A percentile compares a stretch with the other conserved stretches of the same genome.
Evolutionary conservation across 2,797 vertebrate genomes (phyloP).

Genomic region (Parauchenoglanis ngamensis): DNA sequence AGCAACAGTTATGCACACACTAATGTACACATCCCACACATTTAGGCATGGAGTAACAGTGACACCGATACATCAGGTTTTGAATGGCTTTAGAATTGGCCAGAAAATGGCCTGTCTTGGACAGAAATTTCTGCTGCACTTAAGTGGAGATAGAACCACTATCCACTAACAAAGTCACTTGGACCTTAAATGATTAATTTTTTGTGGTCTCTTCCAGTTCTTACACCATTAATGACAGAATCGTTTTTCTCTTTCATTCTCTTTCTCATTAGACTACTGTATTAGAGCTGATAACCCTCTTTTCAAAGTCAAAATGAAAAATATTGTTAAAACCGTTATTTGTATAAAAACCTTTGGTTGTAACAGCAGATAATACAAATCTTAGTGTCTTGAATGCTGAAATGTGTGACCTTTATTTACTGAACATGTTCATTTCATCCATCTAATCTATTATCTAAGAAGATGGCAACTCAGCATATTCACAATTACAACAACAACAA

Average conservation of each 20-base stretch:
- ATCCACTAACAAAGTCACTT: neutral
- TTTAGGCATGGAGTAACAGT: neutral
- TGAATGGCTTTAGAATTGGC: neutral
- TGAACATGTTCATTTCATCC: neutral
- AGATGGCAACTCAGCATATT: neutral
- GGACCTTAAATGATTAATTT: neutral
- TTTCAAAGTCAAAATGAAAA: neutral
- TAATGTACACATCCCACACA: neutral
- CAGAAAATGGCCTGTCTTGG: neutral
- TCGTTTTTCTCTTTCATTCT: neutral
- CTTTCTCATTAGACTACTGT: neutral
- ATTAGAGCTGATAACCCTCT: neutral
- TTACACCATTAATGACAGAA: neutral
- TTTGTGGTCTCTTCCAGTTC: neutral
- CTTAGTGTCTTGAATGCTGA: neutral
- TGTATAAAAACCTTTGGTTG: neutral
- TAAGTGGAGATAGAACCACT: neutral
- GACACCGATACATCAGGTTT: neutral
- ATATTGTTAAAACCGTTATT: neutral
- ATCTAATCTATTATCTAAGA: neutral
- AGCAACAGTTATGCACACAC: neutral
- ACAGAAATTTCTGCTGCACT: neutral
- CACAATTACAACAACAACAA: neutral
- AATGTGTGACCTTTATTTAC: neutral
- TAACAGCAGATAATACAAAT: neutral